Evolutionary conservation across 2,888 invertebrate genomes (phyloP).

Genomic region (Noctuana brunneofusca): DNA sequence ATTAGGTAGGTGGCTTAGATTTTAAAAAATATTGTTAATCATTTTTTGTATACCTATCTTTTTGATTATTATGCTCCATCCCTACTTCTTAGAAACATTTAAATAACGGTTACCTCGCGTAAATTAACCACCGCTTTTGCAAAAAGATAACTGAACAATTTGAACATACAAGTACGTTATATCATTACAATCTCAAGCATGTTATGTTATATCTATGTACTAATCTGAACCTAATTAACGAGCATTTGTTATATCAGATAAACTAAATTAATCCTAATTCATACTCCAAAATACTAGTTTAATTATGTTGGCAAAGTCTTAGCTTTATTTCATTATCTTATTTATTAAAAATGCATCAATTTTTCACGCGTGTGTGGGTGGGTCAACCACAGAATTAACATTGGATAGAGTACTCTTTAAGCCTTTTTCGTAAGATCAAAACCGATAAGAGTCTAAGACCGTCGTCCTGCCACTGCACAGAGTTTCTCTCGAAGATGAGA

Average conservation of each 20-base stretch:
- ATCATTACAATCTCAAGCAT: constrained; percentile 3
- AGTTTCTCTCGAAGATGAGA: too few species aligned
- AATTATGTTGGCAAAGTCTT: background rate
- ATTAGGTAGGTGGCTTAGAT: too few species aligned
- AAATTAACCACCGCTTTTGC: background rate
- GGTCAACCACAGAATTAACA: constrained; percentile 6
- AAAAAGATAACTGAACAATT: constrained; percentile 4
- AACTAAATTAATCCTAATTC: background rate
- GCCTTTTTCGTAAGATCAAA: background rate
- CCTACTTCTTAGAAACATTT: too few species aligned
- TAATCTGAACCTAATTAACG: constrained; percentile 19
- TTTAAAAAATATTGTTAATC: too few species aligned
- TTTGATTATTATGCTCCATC: too few species aligned
- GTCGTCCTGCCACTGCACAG: too few species aligned
- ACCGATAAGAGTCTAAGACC: background rate
- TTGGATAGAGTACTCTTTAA: background rate
- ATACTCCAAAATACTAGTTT: constrained; percentile 9
- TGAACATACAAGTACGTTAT: constrained; percentile 1
- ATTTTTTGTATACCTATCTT: too few species aligned
- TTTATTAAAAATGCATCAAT: constrained; percentile 14
- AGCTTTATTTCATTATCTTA: constrained; percentile 8
- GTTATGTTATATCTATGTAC: background rate
- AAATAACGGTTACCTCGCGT: background rate
- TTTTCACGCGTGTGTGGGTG: constrained; percentile 24
- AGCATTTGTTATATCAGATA: constrained; percentile 8